Conservation (phyloP, 2,113 vertebrate species). For the Petromus typicus region DNA sequence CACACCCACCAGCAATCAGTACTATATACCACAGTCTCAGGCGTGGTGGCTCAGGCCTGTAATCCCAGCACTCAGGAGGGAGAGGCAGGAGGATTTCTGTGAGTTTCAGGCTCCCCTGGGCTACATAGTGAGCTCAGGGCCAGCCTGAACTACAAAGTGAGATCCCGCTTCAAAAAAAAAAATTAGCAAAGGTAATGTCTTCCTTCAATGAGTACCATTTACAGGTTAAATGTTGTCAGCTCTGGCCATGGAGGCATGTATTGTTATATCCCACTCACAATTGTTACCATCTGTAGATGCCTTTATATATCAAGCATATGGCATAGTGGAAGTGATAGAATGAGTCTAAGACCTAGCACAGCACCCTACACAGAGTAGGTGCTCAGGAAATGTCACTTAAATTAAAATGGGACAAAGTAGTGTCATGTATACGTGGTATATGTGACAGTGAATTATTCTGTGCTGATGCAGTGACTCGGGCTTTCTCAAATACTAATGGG, state of each 20-base stretch:
- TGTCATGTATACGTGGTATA: neutral
- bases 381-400: conserved; percentile 14
- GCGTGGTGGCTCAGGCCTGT: too few relatives aligned
- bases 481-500: neutral
- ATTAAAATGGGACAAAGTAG: conserved; percentile 46
- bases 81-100: too few relatives aligned
- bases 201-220: conserved; percentile 40
- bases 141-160: too few relatives aligned
- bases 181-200: neutral
- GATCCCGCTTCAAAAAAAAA: too few relatives aligned
- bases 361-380: neutral
- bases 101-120: too few relatives aligned
- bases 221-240: conserved; percentile 34
- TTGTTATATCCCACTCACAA: conserved; percentile 24
- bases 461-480: neutral
- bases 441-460: neutral
- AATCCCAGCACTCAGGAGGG: too few relatives aligned
- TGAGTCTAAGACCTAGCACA: neutral
- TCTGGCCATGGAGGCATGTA: neutral
- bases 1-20: too few relatives aligned
- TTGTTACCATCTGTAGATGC: conserved; percentile 43
- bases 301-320: neutral
- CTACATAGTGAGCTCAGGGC: too few relatives aligned
- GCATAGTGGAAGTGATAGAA: neutral
- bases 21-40: too few relatives aligned